Percentiles rank a stretch among this genome's conserved stretches.
Conservation (phyloP, 2,113 vertebrate species). For the Ptilorrhoa leucosticta region DNA sequence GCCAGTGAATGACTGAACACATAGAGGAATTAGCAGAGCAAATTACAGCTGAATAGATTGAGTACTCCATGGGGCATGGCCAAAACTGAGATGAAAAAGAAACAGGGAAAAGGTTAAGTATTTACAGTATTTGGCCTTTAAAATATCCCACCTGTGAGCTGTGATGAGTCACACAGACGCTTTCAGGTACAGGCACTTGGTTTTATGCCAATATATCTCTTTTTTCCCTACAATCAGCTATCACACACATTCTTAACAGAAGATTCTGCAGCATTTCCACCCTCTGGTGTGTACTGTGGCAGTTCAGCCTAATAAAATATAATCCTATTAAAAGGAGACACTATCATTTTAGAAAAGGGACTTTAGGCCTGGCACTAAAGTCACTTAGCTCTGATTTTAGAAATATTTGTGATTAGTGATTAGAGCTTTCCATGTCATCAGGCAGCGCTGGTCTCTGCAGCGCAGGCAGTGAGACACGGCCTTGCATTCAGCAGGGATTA, state of each 20-base stretch:
- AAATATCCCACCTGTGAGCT: not conserved
- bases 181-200: not conserved
- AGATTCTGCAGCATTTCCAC: not conserved
- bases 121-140: not conserved
- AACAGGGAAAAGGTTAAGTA: not conserved
- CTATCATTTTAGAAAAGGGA: not conserved
- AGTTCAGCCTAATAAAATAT: not conserved
- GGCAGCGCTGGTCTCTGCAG: not conserved
- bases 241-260: not conserved
- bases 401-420: not conserved
- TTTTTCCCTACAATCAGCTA: not conserved
- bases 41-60: constrained; percentile 35
- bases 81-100: not conserved
- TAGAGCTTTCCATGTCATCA: not conserved
- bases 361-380: not conserved
- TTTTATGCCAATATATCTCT: not conserved
- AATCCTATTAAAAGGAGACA: not conserved
- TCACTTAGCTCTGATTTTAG: not conserved
- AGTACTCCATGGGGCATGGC: constrained; percentile 11
- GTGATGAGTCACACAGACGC: not conserved
- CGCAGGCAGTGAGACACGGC: accelerated
- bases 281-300: not conserved
- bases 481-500: not conserved
- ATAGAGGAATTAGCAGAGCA: constrained; percentile 11
- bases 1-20: not conserved